phyloP scores from a whole-genome alignment of 1,140 invertebrate genomes.

The Diprion similis region DNA sequence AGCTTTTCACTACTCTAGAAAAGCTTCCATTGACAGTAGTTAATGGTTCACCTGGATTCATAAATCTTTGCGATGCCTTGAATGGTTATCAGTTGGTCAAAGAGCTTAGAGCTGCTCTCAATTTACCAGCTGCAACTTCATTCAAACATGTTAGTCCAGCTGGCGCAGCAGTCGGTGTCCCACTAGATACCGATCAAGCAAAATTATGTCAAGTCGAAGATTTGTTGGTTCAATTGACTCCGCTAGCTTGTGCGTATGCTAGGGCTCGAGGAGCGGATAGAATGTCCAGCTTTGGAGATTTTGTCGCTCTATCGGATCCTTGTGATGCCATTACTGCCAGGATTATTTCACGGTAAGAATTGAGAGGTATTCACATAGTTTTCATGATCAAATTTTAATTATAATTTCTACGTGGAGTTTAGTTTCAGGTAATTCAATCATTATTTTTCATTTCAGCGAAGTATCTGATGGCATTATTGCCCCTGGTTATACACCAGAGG shows the following conservation, averaged over 20 bases:
- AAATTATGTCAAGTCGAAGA: constrained; percentile 95
- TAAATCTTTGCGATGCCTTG: constrained; percentile 96
- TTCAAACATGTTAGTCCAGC: constrained; percentile 99
- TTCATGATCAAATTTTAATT: not conserved
- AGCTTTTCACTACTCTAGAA: constrained; percentile 83
- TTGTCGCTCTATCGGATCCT: constrained; percentile 90
- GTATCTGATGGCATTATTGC: constrained; percentile 98
- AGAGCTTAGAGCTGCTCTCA: constrained; percentile 82
- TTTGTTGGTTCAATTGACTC: constrained; percentile 76
- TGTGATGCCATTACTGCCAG: constrained; percentile 89
- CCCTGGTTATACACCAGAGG: constrained; percentile 85
- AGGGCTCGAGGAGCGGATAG: constrained; percentile 95
- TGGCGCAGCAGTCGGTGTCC: constrained; percentile 89
- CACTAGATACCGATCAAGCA: constrained; percentile 77
- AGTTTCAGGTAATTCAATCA: not conserved
- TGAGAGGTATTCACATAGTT: not conserved
- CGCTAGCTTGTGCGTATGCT: constrained; percentile 93
- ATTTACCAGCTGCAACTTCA: constrained; percentile 91
- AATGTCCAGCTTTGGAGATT: constrained; percentile 99
- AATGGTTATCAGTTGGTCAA: constrained; percentile 97
- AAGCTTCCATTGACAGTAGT: constrained; percentile 88
- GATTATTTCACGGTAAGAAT: constrained; percentile 68
- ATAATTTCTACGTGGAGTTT: not conserved
- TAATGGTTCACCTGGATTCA: constrained; percentile 96
- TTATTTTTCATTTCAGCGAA: constrained; percentile 54